phyloP scores from a whole-genome alignment of 2,888 invertebrate genomes.

The Ennomos quercinarius region DNA sequence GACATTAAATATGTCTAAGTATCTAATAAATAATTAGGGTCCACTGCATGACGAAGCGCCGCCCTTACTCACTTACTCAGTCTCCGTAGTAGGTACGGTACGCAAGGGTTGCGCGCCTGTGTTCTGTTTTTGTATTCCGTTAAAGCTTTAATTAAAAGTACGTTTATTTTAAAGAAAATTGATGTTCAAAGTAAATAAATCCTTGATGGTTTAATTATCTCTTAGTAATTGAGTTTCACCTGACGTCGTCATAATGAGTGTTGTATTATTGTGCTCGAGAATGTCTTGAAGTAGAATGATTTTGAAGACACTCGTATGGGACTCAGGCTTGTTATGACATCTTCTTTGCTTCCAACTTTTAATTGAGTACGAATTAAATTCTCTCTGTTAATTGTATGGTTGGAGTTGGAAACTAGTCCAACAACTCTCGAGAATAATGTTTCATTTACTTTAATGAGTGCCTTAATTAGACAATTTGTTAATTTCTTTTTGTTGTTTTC shows the following conservation, averaged over 20 bases:
- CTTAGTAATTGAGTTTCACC: conserved; percentile 82
- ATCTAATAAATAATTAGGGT: conserved; percentile 51
- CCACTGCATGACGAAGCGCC: conserved; percentile 52
- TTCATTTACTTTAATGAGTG: conserved; percentile 21
- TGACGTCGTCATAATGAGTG: conserved; percentile 72
- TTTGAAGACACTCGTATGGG: conserved; percentile 49
- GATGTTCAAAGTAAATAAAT: conserved; percentile 83
- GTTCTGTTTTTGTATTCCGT: conserved; percentile 81
- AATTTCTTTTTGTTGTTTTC: not conserved
- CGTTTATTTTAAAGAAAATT: conserved; percentile 83
- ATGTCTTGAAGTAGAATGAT: conserved; percentile 58
- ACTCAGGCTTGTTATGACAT: conserved; percentile 41
- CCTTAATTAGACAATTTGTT: conserved; percentile 18
- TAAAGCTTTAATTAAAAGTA: conserved; percentile 84
- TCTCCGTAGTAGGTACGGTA: conserved; percentile 18
- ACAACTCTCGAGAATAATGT: conserved; percentile 27
- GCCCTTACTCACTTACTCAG: no score
- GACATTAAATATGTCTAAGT: conserved; percentile 32
- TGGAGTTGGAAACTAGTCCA: conserved; percentile 25
- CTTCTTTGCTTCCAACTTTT: conserved; percentile 39
- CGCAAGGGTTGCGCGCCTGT: conserved; percentile 72
- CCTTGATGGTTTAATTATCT: conserved; percentile 83
- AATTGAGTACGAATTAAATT: conserved; percentile 38
- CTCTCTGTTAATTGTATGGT: conserved; percentile 24
- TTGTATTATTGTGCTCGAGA: conserved; percentile 56